These are phyloP conservation scores for Nomada ferruginata DNA, from an alignment of 2,888 invertebrate species.

Conservation along the genomic window DNA sequence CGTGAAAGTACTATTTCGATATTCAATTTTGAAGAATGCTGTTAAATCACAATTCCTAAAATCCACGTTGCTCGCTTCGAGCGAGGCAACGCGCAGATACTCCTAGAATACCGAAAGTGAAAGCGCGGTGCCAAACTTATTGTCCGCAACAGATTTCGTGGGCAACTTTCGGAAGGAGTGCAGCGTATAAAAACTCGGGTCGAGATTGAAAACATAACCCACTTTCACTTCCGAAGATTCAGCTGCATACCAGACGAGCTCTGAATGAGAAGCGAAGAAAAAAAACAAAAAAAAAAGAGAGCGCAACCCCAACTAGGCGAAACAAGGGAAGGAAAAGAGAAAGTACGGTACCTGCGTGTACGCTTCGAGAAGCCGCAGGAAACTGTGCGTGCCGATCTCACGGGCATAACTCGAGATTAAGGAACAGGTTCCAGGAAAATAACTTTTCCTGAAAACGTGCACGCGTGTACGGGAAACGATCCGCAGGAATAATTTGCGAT, in stretches of 20 bases:
- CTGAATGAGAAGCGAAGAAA: slow-evolving; percentile 15
- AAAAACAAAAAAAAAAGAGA: slow-evolving; percentile 51
- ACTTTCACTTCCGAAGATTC: slow-evolving; percentile 72
- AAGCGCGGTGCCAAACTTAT: slow-evolving; percentile 11
- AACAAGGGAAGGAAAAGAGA: slow-evolving; percentile 54
- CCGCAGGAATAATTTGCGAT: background rate
- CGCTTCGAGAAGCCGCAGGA: background rate
- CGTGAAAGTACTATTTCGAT: no score
- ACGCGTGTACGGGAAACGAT: background rate
- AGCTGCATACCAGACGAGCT: slow-evolving; percentile 21
- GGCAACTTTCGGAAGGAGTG: slow-evolving; percentile 43
- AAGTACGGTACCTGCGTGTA: slow-evolving; percentile 45
- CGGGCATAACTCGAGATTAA: slow-evolving; percentile 8
- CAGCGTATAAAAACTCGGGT: slow-evolving; percentile 63
- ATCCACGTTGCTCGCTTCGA: background rate
- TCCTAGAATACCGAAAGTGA: slow-evolving; percentile 32
- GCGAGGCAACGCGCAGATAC: background rate
- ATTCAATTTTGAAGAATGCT: no score
- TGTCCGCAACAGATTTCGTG: slow-evolving; percentile 25
- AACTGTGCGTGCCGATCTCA: background rate
- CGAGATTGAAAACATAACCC: slow-evolving; percentile 70
- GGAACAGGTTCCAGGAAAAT: slow-evolving; percentile 18
- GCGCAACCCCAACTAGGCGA: slow-evolving; percentile 32
- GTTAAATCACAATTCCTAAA: no score
- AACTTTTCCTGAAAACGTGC: background rate